Percentiles rank a stretch among this genome's conserved stretches.
These are phyloP conservation scores for Sturnira hondurensis DNA, from an alignment of 2,113 vertebrate genomes.

Conservation along the genomic window DNA sequence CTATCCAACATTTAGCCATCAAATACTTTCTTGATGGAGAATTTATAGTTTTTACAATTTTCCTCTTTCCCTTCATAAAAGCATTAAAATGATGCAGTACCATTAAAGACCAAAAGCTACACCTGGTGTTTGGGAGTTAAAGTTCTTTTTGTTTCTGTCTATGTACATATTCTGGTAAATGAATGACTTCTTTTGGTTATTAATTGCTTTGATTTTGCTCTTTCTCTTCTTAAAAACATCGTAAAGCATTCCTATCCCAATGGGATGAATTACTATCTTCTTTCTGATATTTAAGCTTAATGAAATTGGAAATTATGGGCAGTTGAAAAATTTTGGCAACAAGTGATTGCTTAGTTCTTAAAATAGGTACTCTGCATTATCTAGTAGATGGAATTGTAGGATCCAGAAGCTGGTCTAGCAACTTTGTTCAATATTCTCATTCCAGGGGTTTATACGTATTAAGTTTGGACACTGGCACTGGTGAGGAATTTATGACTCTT, in stretches of 20 bases:
- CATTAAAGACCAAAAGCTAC: not conserved
- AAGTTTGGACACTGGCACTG: not conserved
- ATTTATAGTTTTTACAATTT: not conserved
- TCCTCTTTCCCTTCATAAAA: not conserved
- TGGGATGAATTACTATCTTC: not conserved
- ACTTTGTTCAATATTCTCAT: not conserved
- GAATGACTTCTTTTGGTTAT: not conserved
- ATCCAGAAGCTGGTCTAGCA: not conserved
- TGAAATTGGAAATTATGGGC: not conserved
- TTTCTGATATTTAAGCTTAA: not conserved
- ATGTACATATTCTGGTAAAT: not conserved
- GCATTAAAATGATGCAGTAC: not conserved
- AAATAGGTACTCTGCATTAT: not conserved
- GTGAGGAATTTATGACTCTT: not conserved
- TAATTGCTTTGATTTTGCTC: slow-evolving; percentile 21
- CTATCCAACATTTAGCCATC: not conserved
- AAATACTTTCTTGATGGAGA: not conserved
- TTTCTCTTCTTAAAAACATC: not conserved
- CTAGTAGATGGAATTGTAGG: not conserved
- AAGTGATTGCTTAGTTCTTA: not conserved
- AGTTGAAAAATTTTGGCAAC: not conserved
- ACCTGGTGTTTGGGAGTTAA: not conserved
- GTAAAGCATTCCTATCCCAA: not conserved
- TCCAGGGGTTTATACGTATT: not conserved
- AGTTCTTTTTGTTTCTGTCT: not conserved